phyloP scores from a whole-genome alignment of 2,888 invertebrate genomes.

The Gymnocheta viridis region DNA sequence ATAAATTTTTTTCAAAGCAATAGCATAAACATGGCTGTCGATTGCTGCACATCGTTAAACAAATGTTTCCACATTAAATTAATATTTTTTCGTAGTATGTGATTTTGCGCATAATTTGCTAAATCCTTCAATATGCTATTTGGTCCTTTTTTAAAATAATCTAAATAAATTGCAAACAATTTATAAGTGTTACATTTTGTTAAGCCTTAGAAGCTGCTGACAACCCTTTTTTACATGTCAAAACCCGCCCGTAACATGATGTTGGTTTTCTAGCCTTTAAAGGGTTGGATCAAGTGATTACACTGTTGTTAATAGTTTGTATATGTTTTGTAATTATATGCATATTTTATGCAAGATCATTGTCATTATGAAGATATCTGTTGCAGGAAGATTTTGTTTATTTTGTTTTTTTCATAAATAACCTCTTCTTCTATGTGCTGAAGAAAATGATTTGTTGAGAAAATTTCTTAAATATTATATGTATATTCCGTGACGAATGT shows the following conservation, averaged over 20 bases:
- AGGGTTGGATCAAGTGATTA: neutral
- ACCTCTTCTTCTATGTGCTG: neutral
- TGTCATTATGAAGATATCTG: slow-evolving; percentile 21
- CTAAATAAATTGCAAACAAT: slow-evolving; percentile 57
- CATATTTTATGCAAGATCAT: slow-evolving; percentile 60
- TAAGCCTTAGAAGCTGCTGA: slow-evolving; percentile 18
- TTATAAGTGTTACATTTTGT: slow-evolving; percentile 58
- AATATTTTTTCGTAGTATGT: slow-evolving; percentile 54
- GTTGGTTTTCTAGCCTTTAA: slow-evolving; percentile 14
- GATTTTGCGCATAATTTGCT: slow-evolving; percentile 61
- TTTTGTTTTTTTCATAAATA: slow-evolving; percentile 15
- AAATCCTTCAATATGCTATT: slow-evolving; percentile 48
- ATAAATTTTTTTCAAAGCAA: neutral
- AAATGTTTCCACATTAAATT: slow-evolving; percentile 61
- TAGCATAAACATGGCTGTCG: neutral
- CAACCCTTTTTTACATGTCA: slow-evolving; percentile 16
- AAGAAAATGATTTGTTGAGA: neutral
- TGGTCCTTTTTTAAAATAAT: neutral
- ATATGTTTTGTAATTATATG: slow-evolving; percentile 53
- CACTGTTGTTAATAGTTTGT: neutral
- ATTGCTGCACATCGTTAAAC: neutral
- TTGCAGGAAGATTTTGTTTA: neutral
- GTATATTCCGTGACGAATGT: slow-evolving; percentile 53
- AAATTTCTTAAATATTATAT: neutral
- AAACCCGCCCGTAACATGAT: slow-evolving; percentile 12